Percentiles rank a stretch among this genome's conserved stretches.
Evolutionary conservation across 2,888 invertebrate species (phyloP).

Genomic region (Acanthosepion esculentum): DNA sequence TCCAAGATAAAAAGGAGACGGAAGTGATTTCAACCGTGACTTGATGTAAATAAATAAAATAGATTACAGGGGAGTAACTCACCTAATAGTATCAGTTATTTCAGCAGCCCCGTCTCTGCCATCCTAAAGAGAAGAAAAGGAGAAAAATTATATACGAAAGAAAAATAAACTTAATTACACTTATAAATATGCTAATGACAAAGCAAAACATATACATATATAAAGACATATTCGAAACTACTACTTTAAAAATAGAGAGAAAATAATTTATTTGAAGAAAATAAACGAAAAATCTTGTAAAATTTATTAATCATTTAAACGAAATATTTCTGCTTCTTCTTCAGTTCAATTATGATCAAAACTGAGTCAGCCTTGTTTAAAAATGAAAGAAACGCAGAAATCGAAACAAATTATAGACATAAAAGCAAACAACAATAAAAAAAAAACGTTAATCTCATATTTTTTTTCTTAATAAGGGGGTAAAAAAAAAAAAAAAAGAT

Average conservation of each 20-base stretch:
- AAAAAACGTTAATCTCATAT: neutral
- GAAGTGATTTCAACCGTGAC: neutral
- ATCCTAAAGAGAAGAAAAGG: conserved; percentile 63
- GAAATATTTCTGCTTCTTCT: neutral
- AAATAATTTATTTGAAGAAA: neutral
- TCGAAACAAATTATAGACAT: neutral
- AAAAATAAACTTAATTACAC: neutral
- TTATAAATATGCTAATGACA: neutral
- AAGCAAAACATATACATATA: neutral
- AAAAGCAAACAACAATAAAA: neutral
- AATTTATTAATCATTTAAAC: neutral
- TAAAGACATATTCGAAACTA: too few relatives aligned
- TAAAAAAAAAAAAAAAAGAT: conserved; percentile 4
- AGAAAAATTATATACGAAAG: neutral
- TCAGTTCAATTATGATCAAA: neutral
- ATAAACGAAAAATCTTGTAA: neutral
- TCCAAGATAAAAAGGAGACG: neutral
- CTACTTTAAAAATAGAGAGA: neutral
- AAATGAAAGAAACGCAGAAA: neutral
- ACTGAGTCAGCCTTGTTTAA: neutral
- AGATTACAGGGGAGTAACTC: conserved; percentile 66
- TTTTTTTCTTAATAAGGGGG: neutral
- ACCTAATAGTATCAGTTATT: conserved; percentile 93
- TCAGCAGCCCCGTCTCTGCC: conserved; percentile 87
- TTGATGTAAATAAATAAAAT: conserved; percentile 8